Evolutionary conservation across 2,888 invertebrate genomes (phyloP).

Genomic region (Calameuta idolon): DNA sequence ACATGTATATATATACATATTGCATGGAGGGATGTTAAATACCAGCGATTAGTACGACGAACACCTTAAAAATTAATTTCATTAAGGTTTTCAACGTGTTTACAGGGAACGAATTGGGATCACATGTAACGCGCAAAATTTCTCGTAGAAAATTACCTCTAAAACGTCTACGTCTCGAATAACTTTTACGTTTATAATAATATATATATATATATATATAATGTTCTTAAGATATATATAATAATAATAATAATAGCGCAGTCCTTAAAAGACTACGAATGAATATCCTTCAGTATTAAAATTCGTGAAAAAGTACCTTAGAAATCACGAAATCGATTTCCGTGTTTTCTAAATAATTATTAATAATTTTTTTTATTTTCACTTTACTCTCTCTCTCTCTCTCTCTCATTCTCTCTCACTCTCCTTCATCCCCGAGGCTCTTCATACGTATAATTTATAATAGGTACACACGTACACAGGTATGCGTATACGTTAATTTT

Average conservation of each 20-base stretch:
- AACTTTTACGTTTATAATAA: conserved; percentile 25
- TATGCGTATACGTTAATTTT: too few species aligned
- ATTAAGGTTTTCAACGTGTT: too few species aligned
- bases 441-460: not conserved
- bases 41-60: too few species aligned
- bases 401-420: not conserved
- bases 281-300: conserved; percentile 29
- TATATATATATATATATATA: conserved; percentile 26
- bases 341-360: conserved; percentile 13
- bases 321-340: conserved; percentile 17
- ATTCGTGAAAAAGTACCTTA: conserved; percentile 43
- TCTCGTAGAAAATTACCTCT: conserved; percentile 41
- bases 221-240: not conserved
- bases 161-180: conserved; percentile 24
- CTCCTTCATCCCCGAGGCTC: not conserved
- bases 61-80: too few species aligned
- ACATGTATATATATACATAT: not conserved
- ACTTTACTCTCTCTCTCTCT: conserved; percentile 7
- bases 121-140: conserved; percentile 32
- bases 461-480: not conserved
- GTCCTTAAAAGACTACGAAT: conserved; percentile 10
- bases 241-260: conserved; percentile 5
- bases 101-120: conserved; percentile 8
- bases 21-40: too few species aligned
- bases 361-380: conserved; percentile 16